Evolutionary conservation across 92 coral and sea anemone genomes (phyloP), one percentile per base, ranked within the genome.

Genomic region (Zoanthus sansibaricus): DNA sequence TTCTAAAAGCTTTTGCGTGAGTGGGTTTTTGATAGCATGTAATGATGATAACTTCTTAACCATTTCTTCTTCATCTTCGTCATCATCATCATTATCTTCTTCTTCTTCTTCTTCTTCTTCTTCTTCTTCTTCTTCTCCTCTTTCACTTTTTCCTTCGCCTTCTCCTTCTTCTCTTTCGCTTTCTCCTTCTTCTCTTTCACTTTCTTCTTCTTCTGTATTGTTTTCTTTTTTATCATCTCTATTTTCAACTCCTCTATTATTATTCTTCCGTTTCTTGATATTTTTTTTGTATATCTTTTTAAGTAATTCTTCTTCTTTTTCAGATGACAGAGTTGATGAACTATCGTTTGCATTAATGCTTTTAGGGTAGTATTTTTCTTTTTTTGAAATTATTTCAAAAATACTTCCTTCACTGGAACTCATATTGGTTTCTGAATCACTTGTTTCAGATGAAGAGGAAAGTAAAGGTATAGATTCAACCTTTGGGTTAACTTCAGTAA

Each of bases 251-350:
- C 25, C 0, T 25, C 42, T 37, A 2, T 2, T 4, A 37, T 37
- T 37, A 2, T 37, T 37, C 1, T 37, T 37, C 42, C 42, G 4
- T 37, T 37, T 37, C 42, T 37, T 37, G 42, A 4, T 37, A 3
- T 56, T 56, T 1, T 3, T 13, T 56, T 56, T 56, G 1, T n/a
- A n/a, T 12, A 56, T 56, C 18, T 56, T 56, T 12, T 12, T 78
- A 0, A 68, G 71, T 59, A 87, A 9, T 79, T 67, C 86, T 2
- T 87, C 74, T 61, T 71, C 90, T 71, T 87, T 72, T 17, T 51
- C 10, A 4, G 78, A 78, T 52, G 78, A 20, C 56, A 87, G 31
- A 18, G 89, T 66, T 0, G 86, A 78, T 66, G 89, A 77, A 9
- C 5, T 17, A 7, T 33, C 44, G 1, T 4, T 37, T 37, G 2